Evolutionary conservation across 2,888 invertebrate genomes (phyloP).

Genomic region (Scrobipalpa costella): DNA sequence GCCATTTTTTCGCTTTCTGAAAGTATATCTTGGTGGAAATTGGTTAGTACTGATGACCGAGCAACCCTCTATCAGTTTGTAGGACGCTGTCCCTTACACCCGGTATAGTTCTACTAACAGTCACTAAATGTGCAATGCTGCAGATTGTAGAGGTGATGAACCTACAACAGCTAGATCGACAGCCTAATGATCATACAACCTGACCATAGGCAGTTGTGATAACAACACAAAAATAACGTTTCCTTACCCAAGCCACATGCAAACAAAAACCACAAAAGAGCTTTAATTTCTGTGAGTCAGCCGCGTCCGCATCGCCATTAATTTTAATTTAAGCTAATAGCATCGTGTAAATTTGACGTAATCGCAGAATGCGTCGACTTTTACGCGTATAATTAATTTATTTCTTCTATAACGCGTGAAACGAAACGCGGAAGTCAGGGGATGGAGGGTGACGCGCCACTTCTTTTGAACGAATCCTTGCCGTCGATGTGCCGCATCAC

Average conservation of each 20-base stretch:
- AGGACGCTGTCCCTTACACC: no score
- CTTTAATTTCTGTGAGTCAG: constrained; percentile 27
- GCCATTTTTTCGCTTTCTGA: no score
- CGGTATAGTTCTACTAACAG: no score
- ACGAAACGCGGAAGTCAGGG: constrained; percentile 42
- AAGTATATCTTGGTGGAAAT: no score
- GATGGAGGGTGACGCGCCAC: constrained; percentile 49
- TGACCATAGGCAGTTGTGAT: background rate
- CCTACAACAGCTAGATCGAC: no score
- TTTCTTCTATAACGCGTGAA: constrained; percentile 34
- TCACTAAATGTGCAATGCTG: no score
- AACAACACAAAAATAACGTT: constrained; percentile 1
- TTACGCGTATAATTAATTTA: constrained; percentile 23
- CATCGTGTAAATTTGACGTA: constrained; percentile 28
- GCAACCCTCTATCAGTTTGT: no score
- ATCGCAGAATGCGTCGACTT: constrained; percentile 19
- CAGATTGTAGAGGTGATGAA: no score
- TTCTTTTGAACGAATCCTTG: constrained; percentile 58
- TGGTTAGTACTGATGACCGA: no score
- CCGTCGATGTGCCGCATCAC: constrained; percentile 61
- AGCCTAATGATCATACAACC: no score
- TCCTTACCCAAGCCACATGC: background rate
- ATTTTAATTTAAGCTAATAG: constrained; percentile 30
- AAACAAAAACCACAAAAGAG: constrained; percentile 24
- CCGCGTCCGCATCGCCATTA: constrained; percentile 22